Percentiles rank a stretch among this genome's conserved stretches.
phyloP scores from a whole-genome alignment of 2,888 invertebrate genomes.

The Drosophila bunnanda region DNA sequence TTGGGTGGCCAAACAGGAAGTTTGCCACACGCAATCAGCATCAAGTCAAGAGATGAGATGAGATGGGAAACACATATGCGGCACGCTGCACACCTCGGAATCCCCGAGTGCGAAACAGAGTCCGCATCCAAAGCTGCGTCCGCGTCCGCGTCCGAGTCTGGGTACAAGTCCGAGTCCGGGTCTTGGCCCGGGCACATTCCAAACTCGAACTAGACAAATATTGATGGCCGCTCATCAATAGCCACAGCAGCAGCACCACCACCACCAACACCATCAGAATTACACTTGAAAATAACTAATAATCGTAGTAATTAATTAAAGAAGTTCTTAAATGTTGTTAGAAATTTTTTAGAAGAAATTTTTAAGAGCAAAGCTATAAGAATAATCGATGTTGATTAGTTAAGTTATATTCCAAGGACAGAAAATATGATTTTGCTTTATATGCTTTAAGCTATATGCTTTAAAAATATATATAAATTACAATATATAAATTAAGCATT shows the following conservation, averaged over 20 bases:
- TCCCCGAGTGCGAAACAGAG: constrained; percentile 43
- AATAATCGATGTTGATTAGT: background rate
- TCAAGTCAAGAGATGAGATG: constrained; percentile 47
- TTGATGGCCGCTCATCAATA: constrained; percentile 82
- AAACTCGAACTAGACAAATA: constrained; percentile 80
- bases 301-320: background rate
- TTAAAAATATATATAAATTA: background rate
- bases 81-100: constrained; percentile 14
- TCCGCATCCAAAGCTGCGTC: constrained; percentile 26
- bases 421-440: background rate
- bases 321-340: constrained; percentile 31
- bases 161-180: constrained; percentile 48
- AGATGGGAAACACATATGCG: constrained; percentile 4
- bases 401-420: too few species aligned
- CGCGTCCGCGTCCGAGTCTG: constrained; percentile 46
- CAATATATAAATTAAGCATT: background rate
- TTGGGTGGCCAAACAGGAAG: constrained; percentile 79
- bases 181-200: constrained; percentile 71
- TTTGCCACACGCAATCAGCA: constrained; percentile 78
- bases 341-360: background rate
- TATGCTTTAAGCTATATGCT: too few species aligned
- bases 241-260: constrained; percentile 57
- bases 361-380: background rate
- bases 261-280: constrained; percentile 52
- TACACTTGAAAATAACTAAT: constrained; percentile 52